Conservation (phyloP, 2,888 invertebrate genomes). For the Torymus texanus region DNA sequence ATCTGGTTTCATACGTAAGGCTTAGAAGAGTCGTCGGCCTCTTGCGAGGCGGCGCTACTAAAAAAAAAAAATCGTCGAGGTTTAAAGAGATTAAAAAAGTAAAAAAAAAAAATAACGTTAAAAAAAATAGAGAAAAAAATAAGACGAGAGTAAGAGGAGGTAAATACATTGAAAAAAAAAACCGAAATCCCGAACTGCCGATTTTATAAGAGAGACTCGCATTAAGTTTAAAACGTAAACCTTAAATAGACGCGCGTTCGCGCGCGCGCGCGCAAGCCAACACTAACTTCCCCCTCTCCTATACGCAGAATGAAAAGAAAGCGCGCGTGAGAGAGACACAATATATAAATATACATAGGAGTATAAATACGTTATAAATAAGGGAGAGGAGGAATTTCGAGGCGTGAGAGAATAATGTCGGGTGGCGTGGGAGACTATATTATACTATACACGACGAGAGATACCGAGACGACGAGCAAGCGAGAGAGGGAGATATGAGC, state of each 20-base stretch:
- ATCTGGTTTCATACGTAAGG: slow-evolving; percentile 74
- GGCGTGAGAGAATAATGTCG: slow-evolving; percentile 12
- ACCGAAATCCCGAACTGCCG: slow-evolving; percentile 70
- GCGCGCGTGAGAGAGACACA: slow-evolving; percentile 34
- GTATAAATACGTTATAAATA: slow-evolving; percentile 45
- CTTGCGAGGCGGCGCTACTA: slow-evolving; percentile 28
- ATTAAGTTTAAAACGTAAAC: slow-evolving; percentile 37
- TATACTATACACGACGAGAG: slow-evolving; percentile 32
- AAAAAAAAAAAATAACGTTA: slow-evolving; percentile 20
- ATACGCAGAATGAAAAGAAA: slow-evolving; percentile 7
- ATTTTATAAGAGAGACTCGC: slow-evolving; percentile 70
- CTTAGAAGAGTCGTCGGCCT: slow-evolving; percentile 61
- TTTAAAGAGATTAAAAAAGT: slow-evolving; percentile 12
- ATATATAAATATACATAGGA: slow-evolving; percentile 47
- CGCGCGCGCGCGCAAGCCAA: slow-evolving; percentile 48
- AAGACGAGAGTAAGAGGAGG: slow-evolving; percentile 1
- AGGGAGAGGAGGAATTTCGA: slow-evolving; percentile 9
- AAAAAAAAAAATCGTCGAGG: slow-evolving; percentile 21
- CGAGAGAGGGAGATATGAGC: slow-evolving; percentile 8
- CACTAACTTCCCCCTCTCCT: slow-evolving; percentile 33
- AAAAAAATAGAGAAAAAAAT: slow-evolving; percentile 13
- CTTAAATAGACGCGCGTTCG: slow-evolving; percentile 49
- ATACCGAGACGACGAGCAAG: slow-evolving; percentile 21
- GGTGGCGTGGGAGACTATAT: slow-evolving; percentile 3
- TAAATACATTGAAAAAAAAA: slow-evolving; percentile 8